A percentile compares a stretch with the other conserved stretches of the same genome.
These are phyloP conservation scores for Phallusia fumigata DNA, from an alignment of 23 tunicate genomes.

Conservation along the genomic window DNA sequence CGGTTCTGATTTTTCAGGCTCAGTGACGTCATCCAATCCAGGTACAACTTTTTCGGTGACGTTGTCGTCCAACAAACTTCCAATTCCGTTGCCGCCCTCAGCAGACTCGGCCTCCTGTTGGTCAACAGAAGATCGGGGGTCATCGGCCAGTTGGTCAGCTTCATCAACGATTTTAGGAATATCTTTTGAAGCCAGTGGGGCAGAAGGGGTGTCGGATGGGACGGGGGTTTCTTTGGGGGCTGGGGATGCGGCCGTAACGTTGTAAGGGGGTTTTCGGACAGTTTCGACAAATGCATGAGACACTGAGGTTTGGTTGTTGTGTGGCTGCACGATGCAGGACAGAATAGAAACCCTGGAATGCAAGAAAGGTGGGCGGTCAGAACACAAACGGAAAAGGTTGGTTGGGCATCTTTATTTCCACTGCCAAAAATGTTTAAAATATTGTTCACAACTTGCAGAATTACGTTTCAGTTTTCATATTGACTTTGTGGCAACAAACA, in stretches of 20 bases:
- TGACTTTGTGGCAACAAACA: too few relatives aligned
- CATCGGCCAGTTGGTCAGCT: neutral
- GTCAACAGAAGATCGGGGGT: neutral
- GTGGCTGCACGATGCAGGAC: slow-evolving; percentile 44
- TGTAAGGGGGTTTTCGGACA: neutral
- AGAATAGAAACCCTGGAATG: slow-evolving; percentile 44
- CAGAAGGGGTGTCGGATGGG: neutral
- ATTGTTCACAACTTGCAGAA: too few relatives aligned
- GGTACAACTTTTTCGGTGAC: too few relatives aligned
- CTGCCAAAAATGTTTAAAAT: too few relatives aligned
- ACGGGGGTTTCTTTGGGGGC: neutral
- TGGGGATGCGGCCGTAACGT: neutral
- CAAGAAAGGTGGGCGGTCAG: neutral
- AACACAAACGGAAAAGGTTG: too few relatives aligned
- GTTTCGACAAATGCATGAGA: slow-evolving; percentile 6
- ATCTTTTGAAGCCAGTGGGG: neutral
- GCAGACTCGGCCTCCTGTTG: neutral
- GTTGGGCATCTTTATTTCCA: too few relatives aligned
- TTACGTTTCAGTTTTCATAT: too few relatives aligned
- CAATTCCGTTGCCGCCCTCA: too few relatives aligned
- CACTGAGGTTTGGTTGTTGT: slow-evolving; percentile 42
- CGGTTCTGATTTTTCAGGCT: neutral
- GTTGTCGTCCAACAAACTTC: too few relatives aligned
- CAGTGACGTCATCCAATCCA: neutral
- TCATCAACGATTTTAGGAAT: slow-evolving; percentile 9